Conservation (phyloP, 1,140 invertebrate species). For the Caenorhabditis brenneri region DNA sequence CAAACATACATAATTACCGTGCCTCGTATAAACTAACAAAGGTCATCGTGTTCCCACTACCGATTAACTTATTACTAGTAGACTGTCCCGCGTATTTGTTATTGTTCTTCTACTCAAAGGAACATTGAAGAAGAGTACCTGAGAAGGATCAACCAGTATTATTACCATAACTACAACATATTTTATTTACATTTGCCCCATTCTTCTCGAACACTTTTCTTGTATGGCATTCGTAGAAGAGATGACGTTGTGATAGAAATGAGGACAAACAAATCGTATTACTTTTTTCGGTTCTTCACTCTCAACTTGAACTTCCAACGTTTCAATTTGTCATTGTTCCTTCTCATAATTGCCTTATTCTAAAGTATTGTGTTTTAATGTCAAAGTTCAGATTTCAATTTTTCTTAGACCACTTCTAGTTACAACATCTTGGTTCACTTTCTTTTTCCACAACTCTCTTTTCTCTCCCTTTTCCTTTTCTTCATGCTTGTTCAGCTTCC, state of each 20-base stretch:
- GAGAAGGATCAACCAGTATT: constrained; percentile 25
- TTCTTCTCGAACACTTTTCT: neutral
- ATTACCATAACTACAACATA: constrained; percentile 21
- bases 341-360: too few relatives aligned
- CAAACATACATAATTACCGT: constrained; percentile 13
- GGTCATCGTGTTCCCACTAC: constrained; percentile 17
- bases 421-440: neutral
- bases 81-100: constrained; percentile 1
- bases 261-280: neutral
- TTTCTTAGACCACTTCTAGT: neutral
- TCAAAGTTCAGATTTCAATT: too few relatives aligned
- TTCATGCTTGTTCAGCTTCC: neutral
- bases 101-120: constrained; percentile 35
- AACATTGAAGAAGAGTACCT: neutral
- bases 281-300: neutral
- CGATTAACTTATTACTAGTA: constrained; percentile 31
- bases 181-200: neutral
- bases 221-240: neutral
- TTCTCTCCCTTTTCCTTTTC: neutral
- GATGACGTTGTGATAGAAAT: neutral
- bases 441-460: neutral
- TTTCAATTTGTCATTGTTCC: neutral
- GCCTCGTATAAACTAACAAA: neutral
- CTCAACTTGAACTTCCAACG: neutral
- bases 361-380: too few relatives aligned